These are phyloP conservation scores for Dicrostonyx torquatus DNA, from an alignment of 2,797 vertebrate species.

Conservation along the genomic window DNA sequence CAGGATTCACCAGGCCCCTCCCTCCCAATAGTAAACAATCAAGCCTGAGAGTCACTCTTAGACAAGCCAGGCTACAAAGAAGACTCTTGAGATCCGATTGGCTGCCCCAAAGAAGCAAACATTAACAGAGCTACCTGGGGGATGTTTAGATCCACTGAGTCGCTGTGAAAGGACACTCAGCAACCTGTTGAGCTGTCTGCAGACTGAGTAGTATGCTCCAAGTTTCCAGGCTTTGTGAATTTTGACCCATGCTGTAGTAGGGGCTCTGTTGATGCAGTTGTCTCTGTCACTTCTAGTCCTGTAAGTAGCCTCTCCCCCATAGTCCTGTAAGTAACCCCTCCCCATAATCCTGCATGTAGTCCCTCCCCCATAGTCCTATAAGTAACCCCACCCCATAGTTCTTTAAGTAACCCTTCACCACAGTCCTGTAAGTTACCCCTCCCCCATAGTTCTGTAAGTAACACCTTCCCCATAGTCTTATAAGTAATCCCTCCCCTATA, in stretches of 20 bases:
- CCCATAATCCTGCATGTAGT: neutral
- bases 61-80: neutral
- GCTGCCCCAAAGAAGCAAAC: neutral
- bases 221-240: neutral
- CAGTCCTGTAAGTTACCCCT: too few species aligned
- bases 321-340: neutral
- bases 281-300: neutral
- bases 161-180: too few species aligned
- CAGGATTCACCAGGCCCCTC: too few species aligned
- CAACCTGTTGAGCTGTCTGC: too few species aligned
- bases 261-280: neutral
- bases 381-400: rapidly evolving
- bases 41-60: too few species aligned
- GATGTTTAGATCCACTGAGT: neutral
- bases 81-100: neutral
- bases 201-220: neutral
- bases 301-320: too few species aligned
- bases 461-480: neutral
- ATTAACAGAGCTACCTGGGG: too few species aligned
- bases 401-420: neutral
- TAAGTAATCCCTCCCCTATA: neutral
- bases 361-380: neutral
- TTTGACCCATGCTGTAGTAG: neutral
- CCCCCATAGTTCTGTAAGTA: neutral
- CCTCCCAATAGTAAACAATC: neutral